phyloP scores from a whole-genome alignment of 1,140 invertebrate genomes.

The Acromyrmex charruanus region DNA sequence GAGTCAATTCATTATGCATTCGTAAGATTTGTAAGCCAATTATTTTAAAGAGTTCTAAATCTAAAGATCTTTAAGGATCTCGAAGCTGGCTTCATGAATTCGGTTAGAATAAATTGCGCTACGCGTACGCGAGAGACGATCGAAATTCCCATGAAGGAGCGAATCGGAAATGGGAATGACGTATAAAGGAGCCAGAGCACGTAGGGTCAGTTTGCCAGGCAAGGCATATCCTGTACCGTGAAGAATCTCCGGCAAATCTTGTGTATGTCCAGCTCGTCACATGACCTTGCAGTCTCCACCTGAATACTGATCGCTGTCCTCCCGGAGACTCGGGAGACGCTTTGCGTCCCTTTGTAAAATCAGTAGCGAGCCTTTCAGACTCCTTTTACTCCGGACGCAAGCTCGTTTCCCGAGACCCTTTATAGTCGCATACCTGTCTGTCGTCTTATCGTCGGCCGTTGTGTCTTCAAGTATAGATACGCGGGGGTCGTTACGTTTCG shows the following conservation, averaged over 20 bases:
- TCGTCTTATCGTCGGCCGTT: slow-evolving; percentile 59
- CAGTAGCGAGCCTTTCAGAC: slow-evolving; percentile 72
- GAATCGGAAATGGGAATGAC: slow-evolving; percentile 78
- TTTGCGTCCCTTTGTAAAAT: slow-evolving; percentile 78
- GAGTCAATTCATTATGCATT: background rate
- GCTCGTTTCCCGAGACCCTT: slow-evolving; percentile 52
- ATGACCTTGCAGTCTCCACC: slow-evolving; percentile 70
- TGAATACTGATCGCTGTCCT: slow-evolving; percentile 75
- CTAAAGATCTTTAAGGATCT: slow-evolving; percentile 32
- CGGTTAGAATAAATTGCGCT: slow-evolving; percentile 69
- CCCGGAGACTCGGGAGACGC: slow-evolving; percentile 61
- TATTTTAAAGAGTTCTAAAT: slow-evolving; percentile 45
- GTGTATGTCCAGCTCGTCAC: slow-evolving; percentile 76
- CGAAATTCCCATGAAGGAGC: slow-evolving; percentile 66
- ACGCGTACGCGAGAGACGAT: slow-evolving; percentile 58
- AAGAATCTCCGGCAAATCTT: slow-evolving; percentile 78
- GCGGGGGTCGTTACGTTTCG: slow-evolving; percentile 62
- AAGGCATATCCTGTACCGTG: slow-evolving; percentile 76
- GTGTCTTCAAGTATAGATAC: slow-evolving; percentile 52
- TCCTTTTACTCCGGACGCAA: slow-evolving; percentile 66
- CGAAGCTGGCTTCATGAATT: slow-evolving; percentile 45
- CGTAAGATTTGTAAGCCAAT: slow-evolving; percentile 10
- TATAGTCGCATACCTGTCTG: slow-evolving; percentile 63
- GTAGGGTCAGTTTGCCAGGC: slow-evolving; percentile 79
- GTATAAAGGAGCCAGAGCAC: slow-evolving; percentile 79